Percentiles rank a stretch among this genome's conserved stretches.
Evolutionary conservation across 2,797 vertebrate genomes (phyloP).

Genomic region (Enteromius paludinosus): DNA sequence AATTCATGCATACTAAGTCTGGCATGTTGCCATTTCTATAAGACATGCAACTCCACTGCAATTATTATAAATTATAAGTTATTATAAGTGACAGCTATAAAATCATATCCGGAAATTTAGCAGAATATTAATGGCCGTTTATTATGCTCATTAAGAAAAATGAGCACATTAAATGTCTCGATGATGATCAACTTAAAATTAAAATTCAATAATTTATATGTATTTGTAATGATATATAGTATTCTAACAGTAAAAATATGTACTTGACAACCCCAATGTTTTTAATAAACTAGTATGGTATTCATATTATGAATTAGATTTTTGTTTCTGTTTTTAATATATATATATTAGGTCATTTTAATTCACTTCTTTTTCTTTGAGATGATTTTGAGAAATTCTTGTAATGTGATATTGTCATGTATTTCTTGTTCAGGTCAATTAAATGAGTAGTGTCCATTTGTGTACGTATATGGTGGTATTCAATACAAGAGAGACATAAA

Average conservation of each 20-base stretch:
- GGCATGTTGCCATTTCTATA: neutral
- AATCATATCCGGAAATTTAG: neutral
- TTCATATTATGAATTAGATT: neutral
- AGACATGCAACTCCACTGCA: neutral
- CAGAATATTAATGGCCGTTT: neutral
- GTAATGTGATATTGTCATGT: neutral
- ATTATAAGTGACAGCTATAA: too few species aligned
- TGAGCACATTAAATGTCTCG: neutral
- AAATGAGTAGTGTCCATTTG: conserved; percentile 33
- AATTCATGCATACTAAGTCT: neutral
- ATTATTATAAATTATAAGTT: neutral
- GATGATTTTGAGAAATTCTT: neutral
- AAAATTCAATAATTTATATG: neutral
- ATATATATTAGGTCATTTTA: too few species aligned
- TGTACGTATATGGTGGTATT: neutral
- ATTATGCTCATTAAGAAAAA: neutral
- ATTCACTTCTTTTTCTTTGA: neutral
- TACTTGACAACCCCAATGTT: neutral
- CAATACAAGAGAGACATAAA: neutral
- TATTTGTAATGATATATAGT: neutral
- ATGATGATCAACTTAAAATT: neutral
- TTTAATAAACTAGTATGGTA: neutral
- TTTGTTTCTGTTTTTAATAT: neutral
- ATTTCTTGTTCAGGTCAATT: conserved; percentile 7
- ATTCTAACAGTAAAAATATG: neutral